Base-by-base conservation (phyloP, 2,113 vertebrate genomes). In the Pterophyllum scalare region DNA sequence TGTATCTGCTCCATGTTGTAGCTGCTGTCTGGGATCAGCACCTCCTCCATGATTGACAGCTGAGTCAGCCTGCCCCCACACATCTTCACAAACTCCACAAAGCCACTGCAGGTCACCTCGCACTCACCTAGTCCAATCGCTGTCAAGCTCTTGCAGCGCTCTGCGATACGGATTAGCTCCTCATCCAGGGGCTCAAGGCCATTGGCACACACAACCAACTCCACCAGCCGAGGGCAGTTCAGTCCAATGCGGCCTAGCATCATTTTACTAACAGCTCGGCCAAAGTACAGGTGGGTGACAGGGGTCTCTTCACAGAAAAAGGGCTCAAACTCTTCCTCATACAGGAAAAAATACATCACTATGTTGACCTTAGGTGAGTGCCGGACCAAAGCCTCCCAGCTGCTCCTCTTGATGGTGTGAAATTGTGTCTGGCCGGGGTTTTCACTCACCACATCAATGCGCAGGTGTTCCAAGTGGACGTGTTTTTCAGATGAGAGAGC, bases 301-400 rank as follows among this genome's bases (percentile, higher is more conserved):
- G 97, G 98, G 20, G 94, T 97, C 92, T 98, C 97, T 0, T 98
- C 97, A 1, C 96, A 94, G 90, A 99, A 99, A 93, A 99, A 99
- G 0, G 97, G 97, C 91, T 97, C 97, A 82, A 98, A 98, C 93
- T 99, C 98, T 46, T 98, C 97, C 91, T 98, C 97, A 0, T 98
- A 98, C 84, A 99, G 94, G 93, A 97, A 99, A 89, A 98, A 99
- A 95, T 99, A 99, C 97, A 99, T 99, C n/a, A 99, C 97, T 86
- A 99, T 94, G 87, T 97, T 98, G 56, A 99, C 97, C 94, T 98
- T 98, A 3, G 98, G 97, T 19, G 98, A 99, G 89, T 99, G 98
- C 90, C 88, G 96, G 84, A 98, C 95, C 93, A 99, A 96, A 90
- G 97, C 97, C 57, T 98, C 97, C 98, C 98, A 99, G 95, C 98